Base-by-base conservation (phyloP, 2,888 invertebrate genomes). In the Metopia argyrocephala region DNA sequence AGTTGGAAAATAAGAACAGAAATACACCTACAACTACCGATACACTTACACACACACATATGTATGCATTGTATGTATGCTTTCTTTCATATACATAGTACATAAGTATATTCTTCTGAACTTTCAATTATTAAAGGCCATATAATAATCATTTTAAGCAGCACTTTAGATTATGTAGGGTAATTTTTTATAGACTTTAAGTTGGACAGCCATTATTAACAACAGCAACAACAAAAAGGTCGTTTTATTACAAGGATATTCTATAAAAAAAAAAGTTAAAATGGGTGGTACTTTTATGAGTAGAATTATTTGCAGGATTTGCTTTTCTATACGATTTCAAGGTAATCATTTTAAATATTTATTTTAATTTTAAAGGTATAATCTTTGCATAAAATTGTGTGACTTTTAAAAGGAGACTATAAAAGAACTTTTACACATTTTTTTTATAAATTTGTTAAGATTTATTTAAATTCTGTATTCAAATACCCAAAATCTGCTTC, bases 121-220 rank as follows among this genome's bases (percentile, higher is more conserved):
- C 66, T 78, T 78, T 78, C 71, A 78, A 78, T 78, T 78, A 78
- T 78, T 78, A 66, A 54, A 66, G 61, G 61, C 54, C 45, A 78
- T n/a, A n/a, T 78, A 66, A 71, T 73, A 71, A 78, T 78, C 52
- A 61, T 71, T 66, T 71, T 66, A 31, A 61, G 61, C 71, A 73
- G 61, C 66, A 65, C 57, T 78, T 78, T 46, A 78, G 76, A 71
- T 59, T 65, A 65, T 59, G 31, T 20, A 0, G 56, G 56, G 31
- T 48, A 69, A 76, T 69, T 76, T 64, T 46, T 76, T 76, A 48
- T 69, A 69, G 48, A 76, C 23, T 69, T 65, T 15, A 65, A 56
- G 56, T 62, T n/a, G n/a, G n/a, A n/a, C n/a, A n/a, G n/a, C n/a
- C n/a, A n/a, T n/a, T n/a, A n/a, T n/a, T n/a, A n/a, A n/a, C n/a